A percentile compares a stretch with the other conserved stretches of the same genome.
Evolutionary conservation across 2,113 vertebrate species (phyloP).

Genomic region (Axis porcinus): DNA sequence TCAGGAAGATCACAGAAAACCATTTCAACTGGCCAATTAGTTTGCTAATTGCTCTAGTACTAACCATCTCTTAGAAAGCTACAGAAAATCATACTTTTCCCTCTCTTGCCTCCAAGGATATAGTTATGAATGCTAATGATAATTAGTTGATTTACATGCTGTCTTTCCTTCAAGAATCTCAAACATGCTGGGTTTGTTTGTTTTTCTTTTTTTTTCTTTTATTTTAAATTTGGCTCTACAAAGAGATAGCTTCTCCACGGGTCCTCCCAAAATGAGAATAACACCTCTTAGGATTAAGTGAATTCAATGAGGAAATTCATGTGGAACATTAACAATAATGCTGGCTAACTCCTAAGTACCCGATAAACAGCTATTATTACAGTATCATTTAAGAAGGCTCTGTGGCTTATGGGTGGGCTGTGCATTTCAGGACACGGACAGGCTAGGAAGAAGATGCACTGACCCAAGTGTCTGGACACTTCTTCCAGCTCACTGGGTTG

Average conservation of each 20-base stretch:
- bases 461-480: background rate
- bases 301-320: slow-evolving; percentile 44
- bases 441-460: background rate
- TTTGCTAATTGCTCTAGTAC: slow-evolving; percentile 27
- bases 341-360: background rate
- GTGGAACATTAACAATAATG: background rate
- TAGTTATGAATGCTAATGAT: slow-evolving; percentile 43
- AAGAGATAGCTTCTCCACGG: slow-evolving; percentile 44
- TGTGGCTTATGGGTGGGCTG: background rate
- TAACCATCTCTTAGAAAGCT: slow-evolving; percentile 25
- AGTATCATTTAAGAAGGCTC: background rate
- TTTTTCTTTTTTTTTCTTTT: slow-evolving; percentile 32
- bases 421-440: background rate
- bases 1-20: background rate
- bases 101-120: slow-evolving; percentile 26
- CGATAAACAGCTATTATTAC: background rate
- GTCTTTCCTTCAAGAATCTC: slow-evolving; percentile 52
- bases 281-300: slow-evolving; percentile 35
- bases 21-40: slow-evolving; percentile 26
- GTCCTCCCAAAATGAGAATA: slow-evolving; percentile 36
- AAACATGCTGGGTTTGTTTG: slow-evolving; percentile 61
- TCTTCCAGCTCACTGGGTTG: background rate
- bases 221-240: slow-evolving; percentile 48
- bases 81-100: slow-evolving; percentile 1
- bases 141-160: slow-evolving; percentile 58